These are phyloP conservation scores for Phataginus tricuspis DNA, from an alignment of 2,797 vertebrate genomes.

Conservation along the genomic window DNA sequence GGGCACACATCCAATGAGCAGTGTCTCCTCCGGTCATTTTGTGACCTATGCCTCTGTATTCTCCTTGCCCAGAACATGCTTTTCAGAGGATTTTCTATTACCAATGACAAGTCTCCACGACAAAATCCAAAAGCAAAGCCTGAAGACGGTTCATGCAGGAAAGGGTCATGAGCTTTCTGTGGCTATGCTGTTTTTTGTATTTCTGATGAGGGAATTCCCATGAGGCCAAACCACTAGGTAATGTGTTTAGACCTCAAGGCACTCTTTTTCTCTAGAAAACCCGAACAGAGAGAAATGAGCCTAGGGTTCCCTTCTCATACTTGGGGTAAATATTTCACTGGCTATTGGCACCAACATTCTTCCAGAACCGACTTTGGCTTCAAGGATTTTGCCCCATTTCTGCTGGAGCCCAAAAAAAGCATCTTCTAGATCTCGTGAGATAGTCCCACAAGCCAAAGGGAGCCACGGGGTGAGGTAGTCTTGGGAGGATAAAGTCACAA, in stretches of 20 bases:
- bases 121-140: neutral
- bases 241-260: slow-evolving; percentile 26
- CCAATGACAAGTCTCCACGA: neutral
- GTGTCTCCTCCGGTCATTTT: neutral
- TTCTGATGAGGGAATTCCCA: neutral
- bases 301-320: neutral
- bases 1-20: neutral
- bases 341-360: neutral
- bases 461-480: neutral
- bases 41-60: neutral
- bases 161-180: neutral
- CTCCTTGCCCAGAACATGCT: neutral
- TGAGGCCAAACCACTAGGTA: neutral
- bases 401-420: neutral
- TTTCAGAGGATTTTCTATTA: slow-evolving; percentile 4
- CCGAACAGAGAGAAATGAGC: neutral
- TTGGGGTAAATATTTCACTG: neutral
- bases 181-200: neutral
- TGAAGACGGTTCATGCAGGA: neutral
- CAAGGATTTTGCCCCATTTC: neutral
- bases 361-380: neutral
- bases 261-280: neutral
- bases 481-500: neutral
- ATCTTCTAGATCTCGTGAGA: neutral
- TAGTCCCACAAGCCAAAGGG: neutral